Conservation (phyloP, 1,140 invertebrate genomes). For the Drosophila nasuta region DNA sequence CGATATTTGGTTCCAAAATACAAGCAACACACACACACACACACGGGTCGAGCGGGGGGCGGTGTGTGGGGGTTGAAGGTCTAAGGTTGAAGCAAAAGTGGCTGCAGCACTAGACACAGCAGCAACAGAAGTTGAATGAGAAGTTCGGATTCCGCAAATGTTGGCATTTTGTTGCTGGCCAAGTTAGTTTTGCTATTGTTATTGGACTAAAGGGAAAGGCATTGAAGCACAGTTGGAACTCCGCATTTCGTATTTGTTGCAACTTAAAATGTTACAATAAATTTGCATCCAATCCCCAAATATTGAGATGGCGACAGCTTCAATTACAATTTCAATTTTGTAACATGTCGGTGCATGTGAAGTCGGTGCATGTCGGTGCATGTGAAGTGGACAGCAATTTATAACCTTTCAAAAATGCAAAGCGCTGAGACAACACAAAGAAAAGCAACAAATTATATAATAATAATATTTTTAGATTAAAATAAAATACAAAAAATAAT, state of each 20-base stretch:
- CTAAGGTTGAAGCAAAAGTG: slow-evolving; percentile 2
- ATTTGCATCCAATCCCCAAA: slow-evolving; percentile 1
- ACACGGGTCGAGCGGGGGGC: too few species aligned
- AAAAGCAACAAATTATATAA: too few species aligned
- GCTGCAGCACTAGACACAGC: background rate
- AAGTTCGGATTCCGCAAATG: slow-evolving; percentile 33
- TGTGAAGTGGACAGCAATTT: too few species aligned
- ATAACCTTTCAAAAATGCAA: background rate
- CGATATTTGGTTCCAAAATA: slow-evolving; percentile 79
- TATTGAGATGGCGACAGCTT: background rate
- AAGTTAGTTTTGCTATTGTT: slow-evolving; percentile 44
- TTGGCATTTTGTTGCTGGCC: slow-evolving; percentile 44
- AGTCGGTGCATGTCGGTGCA: too few species aligned
- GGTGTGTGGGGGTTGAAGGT: too few species aligned
- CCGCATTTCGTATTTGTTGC: slow-evolving; percentile 17
- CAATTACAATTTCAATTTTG: background rate
- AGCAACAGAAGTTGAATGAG: slow-evolving; percentile 10
- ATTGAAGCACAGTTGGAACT: slow-evolving; percentile 2
- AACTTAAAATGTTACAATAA: slow-evolving; percentile 23
- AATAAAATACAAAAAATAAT: too few species aligned
- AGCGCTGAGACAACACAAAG: too few species aligned
- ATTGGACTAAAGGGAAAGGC: background rate
- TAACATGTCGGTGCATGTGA: background rate
- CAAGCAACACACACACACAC: slow-evolving; percentile 43
- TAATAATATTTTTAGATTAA: too few species aligned